A percentile compares a stretch with the other conserved stretches of the same genome.
Conservation (phyloP, 1,140 invertebrate species). For the Drosophila lacertosa region DNA sequence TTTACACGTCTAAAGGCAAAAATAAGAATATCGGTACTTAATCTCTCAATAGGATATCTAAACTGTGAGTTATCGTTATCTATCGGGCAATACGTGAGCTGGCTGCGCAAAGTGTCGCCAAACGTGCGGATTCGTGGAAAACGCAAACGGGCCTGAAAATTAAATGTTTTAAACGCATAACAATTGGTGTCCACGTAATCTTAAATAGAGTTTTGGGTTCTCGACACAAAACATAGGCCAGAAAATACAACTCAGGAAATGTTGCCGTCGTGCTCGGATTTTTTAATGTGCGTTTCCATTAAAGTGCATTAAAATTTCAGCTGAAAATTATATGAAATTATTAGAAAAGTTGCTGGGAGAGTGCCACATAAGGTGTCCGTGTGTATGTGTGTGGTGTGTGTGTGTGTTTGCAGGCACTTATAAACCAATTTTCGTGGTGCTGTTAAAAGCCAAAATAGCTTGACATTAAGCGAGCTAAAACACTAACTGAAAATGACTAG, state of each 20-base stretch:
- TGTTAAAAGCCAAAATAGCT: constrained; percentile 73
- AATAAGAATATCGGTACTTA: constrained; percentile 25
- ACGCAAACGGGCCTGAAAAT: constrained; percentile 6
- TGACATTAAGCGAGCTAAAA: constrained; percentile 39
- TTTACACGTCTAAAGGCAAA: constrained; percentile 40
- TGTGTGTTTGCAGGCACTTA: constrained; percentile 36
- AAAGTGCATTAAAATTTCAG: constrained; percentile 47
- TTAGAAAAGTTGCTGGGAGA: constrained; percentile 25
- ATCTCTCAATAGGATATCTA: constrained; percentile 39
- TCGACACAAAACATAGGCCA: constrained; percentile 3
- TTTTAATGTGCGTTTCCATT: constrained; percentile 57
- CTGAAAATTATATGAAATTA: constrained; percentile 59
- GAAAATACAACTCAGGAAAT: constrained; percentile 29
- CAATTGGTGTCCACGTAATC: constrained; percentile 2
- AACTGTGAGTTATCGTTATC: constrained; percentile 21
- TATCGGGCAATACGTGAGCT: constrained; percentile 58
- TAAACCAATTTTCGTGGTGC: constrained; percentile 66
- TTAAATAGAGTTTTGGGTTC: not conserved
- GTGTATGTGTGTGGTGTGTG: constrained; percentile 21
- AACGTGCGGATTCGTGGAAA: constrained; percentile 42
- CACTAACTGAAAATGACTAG: constrained; percentile 56
- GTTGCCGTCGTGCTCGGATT: constrained; percentile 41
- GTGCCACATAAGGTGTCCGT: too few relatives aligned
- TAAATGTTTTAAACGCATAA: not conserved
- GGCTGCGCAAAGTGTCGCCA: constrained; percentile 59